A percentile compares a stretch with the other conserved stretches of the same genome.
These are phyloP conservation scores for Petrocephalus microphthalmus DNA, from an alignment of 2,113 vertebrate genomes.

Conservation along the genomic window DNA sequence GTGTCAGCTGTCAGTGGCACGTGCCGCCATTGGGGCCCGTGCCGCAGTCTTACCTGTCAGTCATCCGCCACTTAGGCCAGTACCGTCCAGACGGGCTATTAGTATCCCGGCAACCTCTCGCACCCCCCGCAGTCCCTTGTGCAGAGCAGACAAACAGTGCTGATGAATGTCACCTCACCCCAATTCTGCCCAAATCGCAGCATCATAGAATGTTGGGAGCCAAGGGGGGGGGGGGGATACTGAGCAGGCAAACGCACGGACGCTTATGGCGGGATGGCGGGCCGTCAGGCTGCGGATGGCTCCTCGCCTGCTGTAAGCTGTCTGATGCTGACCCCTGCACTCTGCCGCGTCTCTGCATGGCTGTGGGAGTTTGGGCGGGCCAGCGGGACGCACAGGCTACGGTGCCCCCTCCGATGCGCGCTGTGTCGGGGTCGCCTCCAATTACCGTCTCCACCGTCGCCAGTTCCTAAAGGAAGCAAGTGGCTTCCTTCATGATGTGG, in stretches of 20 bases:
- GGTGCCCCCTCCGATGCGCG: conserved; percentile 52
- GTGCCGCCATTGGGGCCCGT: conserved; percentile 25
- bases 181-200: conserved; percentile 37
- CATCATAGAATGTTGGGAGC: conserved; percentile 34
- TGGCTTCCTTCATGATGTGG: conserved; percentile 33
- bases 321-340: conserved; percentile 9
- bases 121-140: conserved; percentile 26
- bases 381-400: conserved; percentile 38
- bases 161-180: conserved; percentile 41
- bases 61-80: conserved; percentile 31
- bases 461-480: conserved; percentile 27
- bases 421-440: conserved; percentile 37
- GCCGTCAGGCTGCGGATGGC: conserved; percentile 26
- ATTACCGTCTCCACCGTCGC: conserved; percentile 32
- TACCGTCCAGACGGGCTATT: conserved; percentile 28
- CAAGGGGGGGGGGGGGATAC: conserved; percentile 27
- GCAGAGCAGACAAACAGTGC: conserved; percentile 40
- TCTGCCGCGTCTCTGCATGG: not conserved
- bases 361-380: conserved; percentile 11
- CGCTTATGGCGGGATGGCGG: not conserved
- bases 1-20: not conserved
- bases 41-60: conserved; percentile 38
- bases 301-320: conserved; percentile 50
- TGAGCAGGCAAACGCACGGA: not conserved
- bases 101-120: conserved; percentile 23